A percentile compares a stretch with the other conserved stretches of the same genome.
These are phyloP conservation scores for Drosophila dunni DNA, from an alignment of 1,140 invertebrate species.

Conservation along the genomic window DNA sequence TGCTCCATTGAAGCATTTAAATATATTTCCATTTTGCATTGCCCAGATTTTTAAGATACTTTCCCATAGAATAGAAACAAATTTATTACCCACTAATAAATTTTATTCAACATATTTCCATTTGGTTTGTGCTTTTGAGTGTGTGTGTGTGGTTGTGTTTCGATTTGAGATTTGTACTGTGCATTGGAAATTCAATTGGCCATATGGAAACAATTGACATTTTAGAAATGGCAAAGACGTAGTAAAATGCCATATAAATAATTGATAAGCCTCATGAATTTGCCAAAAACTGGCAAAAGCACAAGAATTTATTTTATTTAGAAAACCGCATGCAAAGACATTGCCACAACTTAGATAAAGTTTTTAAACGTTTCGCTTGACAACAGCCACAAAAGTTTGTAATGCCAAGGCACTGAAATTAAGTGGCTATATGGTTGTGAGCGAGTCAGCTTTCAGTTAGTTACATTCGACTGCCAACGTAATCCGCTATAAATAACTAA, in stretches of 20 bases:
- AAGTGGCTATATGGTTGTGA: conserved; percentile 39
- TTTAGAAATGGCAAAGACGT: conserved; percentile 43
- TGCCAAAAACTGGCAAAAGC: neutral
- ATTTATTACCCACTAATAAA: conserved; percentile 71
- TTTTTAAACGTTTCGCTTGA: neutral
- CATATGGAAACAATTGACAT: conserved; percentile 40
- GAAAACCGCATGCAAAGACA: neutral
- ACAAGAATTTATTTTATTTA: conserved; percentile 5
- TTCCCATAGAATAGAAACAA: conserved; percentile 23
- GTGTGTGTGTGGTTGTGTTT: neutral
- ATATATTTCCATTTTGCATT: conserved; percentile 64
- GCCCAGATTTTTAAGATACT: conserved; percentile 50
- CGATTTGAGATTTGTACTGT: conserved; percentile 20
- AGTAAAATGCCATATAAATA: conserved; percentile 28
- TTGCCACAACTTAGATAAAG: neutral
- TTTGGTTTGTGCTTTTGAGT: neutral
- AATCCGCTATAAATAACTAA: conserved; percentile 60
- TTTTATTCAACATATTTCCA: conserved; percentile 39
- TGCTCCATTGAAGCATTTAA: conserved; percentile 66
- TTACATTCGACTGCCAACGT: conserved; percentile 36
- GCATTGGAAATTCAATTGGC: conserved; percentile 33
- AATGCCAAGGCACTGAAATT: conserved; percentile 46
- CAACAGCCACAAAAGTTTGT: conserved; percentile 6
- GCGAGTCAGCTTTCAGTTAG: conserved; percentile 49
- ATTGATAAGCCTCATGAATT: conserved; percentile 30